phyloP scores from a whole-genome alignment of 2,888 invertebrate species.

The Abrostola triplasia region DNA sequence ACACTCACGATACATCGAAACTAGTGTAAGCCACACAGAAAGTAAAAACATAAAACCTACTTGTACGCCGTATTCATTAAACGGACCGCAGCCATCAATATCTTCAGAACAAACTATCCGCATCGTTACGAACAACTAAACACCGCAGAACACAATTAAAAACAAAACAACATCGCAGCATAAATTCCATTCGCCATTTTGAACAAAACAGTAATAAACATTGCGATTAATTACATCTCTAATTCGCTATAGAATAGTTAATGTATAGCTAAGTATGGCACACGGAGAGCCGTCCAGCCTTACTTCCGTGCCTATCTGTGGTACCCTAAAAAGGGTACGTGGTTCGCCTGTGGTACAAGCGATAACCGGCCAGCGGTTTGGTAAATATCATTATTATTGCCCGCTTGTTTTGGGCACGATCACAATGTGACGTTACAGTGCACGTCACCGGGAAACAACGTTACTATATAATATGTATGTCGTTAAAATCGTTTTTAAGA shows the following conservation, averaged over 20 bases:
- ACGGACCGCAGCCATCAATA: background rate
- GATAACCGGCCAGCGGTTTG: constrained; percentile 39
- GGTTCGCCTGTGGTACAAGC: constrained; percentile 39
- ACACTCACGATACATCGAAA: no score
- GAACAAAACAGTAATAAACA: constrained; percentile 27
- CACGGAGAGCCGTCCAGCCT: constrained; percentile 52
- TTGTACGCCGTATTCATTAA: background rate
- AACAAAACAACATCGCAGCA: constrained; percentile 16
- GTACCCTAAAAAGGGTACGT: constrained; percentile 81
- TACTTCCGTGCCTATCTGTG: constrained; percentile 72
- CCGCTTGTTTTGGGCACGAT: no score
- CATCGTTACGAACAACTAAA: background rate
- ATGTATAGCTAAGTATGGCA: constrained; percentile 55
- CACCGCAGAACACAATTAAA: constrained; percentile 10
- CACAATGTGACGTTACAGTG: no score
- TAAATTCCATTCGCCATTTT: constrained; percentile 8
- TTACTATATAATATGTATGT: no score
- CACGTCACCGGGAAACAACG: no score
- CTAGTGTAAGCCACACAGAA: no score
- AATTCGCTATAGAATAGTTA: constrained; percentile 63
- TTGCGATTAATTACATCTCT: constrained; percentile 52
- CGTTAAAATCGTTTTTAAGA: no score
- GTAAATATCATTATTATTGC: background rate
- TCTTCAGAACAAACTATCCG: no score
- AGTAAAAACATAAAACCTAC: no score